phyloP scores from a whole-genome alignment of 2,888 invertebrate species.

The Mantis religiosa region DNA sequence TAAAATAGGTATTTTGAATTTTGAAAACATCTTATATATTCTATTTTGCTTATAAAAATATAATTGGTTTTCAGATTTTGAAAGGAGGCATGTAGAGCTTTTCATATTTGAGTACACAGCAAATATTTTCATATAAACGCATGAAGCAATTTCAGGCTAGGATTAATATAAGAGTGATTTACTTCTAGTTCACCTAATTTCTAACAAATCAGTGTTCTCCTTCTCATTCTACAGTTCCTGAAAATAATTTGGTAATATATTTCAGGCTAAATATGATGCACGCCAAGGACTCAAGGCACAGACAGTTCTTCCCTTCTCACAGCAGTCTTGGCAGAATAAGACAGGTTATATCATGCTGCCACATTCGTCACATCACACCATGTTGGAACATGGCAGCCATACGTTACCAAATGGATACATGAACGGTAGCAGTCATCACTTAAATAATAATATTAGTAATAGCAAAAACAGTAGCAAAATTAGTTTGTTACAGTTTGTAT shows the following conservation, averaged over 20 bases:
- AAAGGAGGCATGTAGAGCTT: no score
- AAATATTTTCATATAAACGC: no score
- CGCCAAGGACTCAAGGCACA: conserved; percentile 50
- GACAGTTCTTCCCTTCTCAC: conserved; percentile 52
- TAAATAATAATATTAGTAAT: background rate
- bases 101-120: no score
- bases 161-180: no score
- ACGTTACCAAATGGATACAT: conserved; percentile 1
- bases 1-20: no score
- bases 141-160: no score
- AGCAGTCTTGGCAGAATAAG: conserved; percentile 26
- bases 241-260: conserved; percentile 27
- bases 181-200: no score
- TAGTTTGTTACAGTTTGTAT: conserved; percentile 8
- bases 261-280: conserved; percentile 67
- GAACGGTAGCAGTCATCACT: background rate
- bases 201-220: no score
- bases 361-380: conserved; percentile 11
- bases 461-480: background rate
- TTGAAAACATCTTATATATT: no score
- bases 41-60: no score
- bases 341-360: conserved; percentile 19
- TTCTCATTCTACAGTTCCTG: no score
- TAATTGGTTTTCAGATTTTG: no score
- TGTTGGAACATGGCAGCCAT: background rate